Conservation (phyloP, 2,797 vertebrate genomes). For the Podargus strigoides region DNA sequence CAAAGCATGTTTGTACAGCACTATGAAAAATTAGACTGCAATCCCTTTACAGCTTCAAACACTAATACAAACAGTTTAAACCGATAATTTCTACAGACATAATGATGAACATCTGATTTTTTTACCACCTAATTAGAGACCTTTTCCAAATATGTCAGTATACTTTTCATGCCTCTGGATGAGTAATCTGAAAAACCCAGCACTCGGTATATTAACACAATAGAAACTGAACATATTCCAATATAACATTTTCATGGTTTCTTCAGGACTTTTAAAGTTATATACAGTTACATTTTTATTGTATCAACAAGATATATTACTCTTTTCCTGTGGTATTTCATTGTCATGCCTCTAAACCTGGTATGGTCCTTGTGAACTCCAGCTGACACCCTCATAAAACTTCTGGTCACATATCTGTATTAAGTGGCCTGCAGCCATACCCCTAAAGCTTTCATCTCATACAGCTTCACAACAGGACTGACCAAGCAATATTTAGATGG, state of each 20-base stretch:
- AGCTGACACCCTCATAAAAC: not conserved
- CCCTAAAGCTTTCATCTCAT: not conserved
- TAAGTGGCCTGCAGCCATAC: not conserved
- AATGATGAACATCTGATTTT: conserved; percentile 5
- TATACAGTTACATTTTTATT: not conserved
- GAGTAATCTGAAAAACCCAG: not conserved
- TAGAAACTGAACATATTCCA: not conserved
- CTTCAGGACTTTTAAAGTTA: not conserved
- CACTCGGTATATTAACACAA: not conserved
- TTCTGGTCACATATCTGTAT: not conserved
- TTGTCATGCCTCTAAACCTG: not conserved
- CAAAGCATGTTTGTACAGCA: not conserved
- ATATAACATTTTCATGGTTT: not conserved
- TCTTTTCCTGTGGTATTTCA: not conserved
- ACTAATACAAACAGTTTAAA: not conserved
- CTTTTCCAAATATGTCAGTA: not conserved
- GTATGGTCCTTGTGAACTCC: not conserved
- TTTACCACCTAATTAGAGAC: not conserved
- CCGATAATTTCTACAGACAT: not conserved
- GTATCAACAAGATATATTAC: not conserved
- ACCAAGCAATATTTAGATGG: not conserved
- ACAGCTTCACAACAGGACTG: not conserved
- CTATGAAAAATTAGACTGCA: not conserved
- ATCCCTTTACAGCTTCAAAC: not conserved
- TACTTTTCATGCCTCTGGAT: not conserved